Evolutionary conservation across 2,888 invertebrate species (phyloP), one percentile per base, ranked within the genome.

Genomic region (Eupithecia dodoneata): DNA sequence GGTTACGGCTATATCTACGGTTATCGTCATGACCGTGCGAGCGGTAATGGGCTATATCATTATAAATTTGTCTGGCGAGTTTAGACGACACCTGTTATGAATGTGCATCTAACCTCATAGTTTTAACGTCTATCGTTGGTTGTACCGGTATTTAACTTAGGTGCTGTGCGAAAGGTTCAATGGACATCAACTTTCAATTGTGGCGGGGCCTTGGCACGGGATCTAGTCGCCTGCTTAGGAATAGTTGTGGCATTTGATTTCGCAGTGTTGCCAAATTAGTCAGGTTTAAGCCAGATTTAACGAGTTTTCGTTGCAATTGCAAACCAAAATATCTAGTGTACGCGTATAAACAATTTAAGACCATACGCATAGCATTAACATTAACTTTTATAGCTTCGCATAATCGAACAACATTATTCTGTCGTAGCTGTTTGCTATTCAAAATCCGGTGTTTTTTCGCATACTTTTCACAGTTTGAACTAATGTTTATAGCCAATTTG

Each of bases 151-250:
- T 45, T 81, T 83, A 82, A 78, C 80, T 59, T 18, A n/a, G 82
- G 77, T 83, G 84, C 84, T 84, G 55, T 59, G 86, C 81, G 83
- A 87, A 90, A 89, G 87, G 87, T 88, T 86, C 84, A 87, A 85
- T 88, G 89, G 89, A 87, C 88, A 87, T 90, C 87, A 88, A 93
- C 91, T 93, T 93, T 93, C 93, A 90, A 91, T 92, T 90, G 89
- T 90, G 87, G 88, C 82, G 86, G 86, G 90, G 88, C 93, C 93
- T 94, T 93, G 93, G 92, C 91, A 89, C 90, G 86, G 87, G 88
- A 86, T 87, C 81, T 81, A 84, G 84, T 82, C 85, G 87, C 88
- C 87, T 88, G 88, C 89, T 88, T 89, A 88, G 90, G 91, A 90
- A 89, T 90, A 91, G 90, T 76, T 88, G 88, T 92, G 91, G 92